A percentile compares a stretch with the other conserved stretches of the same genome.
These are phyloP conservation scores for Drosophila prostipennis DNA, from an alignment of 2,888 invertebrate genomes.

Conservation along the genomic window DNA sequence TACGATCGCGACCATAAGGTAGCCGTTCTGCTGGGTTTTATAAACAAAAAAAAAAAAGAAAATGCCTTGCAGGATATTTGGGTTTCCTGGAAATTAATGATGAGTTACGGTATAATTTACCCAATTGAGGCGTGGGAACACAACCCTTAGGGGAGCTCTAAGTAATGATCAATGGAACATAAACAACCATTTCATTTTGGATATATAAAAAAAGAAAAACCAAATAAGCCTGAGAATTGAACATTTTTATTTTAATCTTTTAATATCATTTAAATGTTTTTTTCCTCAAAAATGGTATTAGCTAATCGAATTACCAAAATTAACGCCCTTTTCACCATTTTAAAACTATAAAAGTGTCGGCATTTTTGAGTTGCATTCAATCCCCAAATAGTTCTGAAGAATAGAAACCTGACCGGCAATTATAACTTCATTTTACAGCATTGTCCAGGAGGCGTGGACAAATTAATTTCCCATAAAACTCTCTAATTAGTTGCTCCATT, in stretches of 20 bases:
- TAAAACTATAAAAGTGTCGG: background rate
- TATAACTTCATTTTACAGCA: constrained; percentile 64
- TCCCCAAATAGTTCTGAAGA: background rate
- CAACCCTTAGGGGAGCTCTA: background rate
- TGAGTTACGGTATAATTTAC: constrained; percentile 29
- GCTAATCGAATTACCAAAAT: constrained; percentile 14
- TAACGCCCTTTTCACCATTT: constrained; percentile 7
- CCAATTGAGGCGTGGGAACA: constrained; percentile 22
- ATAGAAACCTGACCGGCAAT: constrained; percentile 37
- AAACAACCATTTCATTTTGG: background rate
- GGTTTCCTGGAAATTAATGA: constrained; percentile 56
- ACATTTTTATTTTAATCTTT: background rate
- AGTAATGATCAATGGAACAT: background rate
- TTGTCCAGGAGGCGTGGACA: constrained; percentile 56
- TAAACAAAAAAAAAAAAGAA: constrained; percentile 18
- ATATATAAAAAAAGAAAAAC: too few relatives aligned
- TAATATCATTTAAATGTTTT: too few relatives aligned
- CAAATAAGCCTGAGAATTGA: too few relatives aligned
- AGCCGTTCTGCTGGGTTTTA: constrained; percentile 11
- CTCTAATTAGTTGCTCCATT: constrained; percentile 70
- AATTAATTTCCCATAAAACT: constrained; percentile 72
- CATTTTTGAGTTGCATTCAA: background rate
- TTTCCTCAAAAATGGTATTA: background rate
- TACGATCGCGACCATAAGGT: constrained; percentile 33
- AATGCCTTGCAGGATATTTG: constrained; percentile 49